These are phyloP conservation scores for Megaustenia siamemsis DNA, from an alignment of 2,888 invertebrate genomes.

Conservation along the genomic window DNA sequence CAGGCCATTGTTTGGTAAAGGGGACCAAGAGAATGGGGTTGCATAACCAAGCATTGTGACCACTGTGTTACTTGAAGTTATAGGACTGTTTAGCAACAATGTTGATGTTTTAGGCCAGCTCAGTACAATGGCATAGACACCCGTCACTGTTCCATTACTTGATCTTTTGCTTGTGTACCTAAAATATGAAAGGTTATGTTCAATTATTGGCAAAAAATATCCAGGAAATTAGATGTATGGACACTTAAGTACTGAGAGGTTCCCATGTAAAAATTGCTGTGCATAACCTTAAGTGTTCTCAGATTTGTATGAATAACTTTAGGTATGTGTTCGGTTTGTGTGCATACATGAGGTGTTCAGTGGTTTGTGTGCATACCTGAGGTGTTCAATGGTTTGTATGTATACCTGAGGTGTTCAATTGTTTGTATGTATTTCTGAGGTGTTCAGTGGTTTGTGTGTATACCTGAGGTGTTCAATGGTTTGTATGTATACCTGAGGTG, in stretches of 20 bases:
- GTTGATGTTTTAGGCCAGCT: slow-evolving; percentile 85
- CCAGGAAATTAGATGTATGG: too few species aligned
- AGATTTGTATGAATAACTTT: too few species aligned
- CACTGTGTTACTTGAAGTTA: slow-evolving; percentile 69
- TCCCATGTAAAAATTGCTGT: neutral
- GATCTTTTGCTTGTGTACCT: slow-evolving; percentile 62
- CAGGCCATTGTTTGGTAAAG: slow-evolving; percentile 59
- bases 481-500: neutral
- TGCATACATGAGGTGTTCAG: too few species aligned
- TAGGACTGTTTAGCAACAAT: slow-evolving; percentile 82
- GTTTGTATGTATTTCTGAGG: neutral
- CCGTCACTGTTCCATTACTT: slow-evolving; percentile 34
- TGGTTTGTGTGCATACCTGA: slow-evolving; percentile 64
- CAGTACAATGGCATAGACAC: slow-evolving; percentile 86
- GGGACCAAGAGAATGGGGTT: slow-evolving; percentile 50
- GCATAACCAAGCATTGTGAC: slow-evolving; percentile 82
- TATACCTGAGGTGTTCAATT: neutral
- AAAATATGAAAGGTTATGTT: neutral
- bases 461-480: neutral
- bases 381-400: neutral
- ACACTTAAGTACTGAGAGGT: neutral
- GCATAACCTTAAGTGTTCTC: too few species aligned
- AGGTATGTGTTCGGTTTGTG: too few species aligned
- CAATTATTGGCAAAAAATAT: too few species aligned
- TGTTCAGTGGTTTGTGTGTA: neutral